A percentile compares a stretch with the other conserved stretches of the same genome.
Evolutionary conservation across 2,888 invertebrate species (phyloP).

Genomic region (Brachycybe producta): DNA sequence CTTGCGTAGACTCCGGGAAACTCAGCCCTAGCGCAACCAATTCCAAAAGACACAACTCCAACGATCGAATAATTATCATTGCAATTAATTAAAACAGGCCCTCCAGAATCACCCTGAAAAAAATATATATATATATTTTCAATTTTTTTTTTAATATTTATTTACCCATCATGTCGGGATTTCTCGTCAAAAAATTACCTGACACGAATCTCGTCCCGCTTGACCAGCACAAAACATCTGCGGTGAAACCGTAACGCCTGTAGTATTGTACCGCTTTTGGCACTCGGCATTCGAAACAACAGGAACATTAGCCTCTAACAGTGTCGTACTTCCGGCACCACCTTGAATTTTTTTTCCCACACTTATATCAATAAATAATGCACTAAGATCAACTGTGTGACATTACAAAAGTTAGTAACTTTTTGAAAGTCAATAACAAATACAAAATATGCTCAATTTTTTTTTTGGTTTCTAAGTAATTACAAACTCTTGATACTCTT

Average conservation of each 20-base stretch:
- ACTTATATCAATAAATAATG: too few species aligned
- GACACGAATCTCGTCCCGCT: constrained; percentile 7
- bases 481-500: too few species aligned
- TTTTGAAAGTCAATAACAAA: too few species aligned
- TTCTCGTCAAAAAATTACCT: too few species aligned
- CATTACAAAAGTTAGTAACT: too few species aligned
- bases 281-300: neutral
- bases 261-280: neutral
- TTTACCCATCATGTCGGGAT: too few species aligned
- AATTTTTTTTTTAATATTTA: too few species aligned
- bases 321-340: neutral
- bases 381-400: too few species aligned
- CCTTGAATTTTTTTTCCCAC: too few species aligned
- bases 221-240: constrained; percentile 7
- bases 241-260: neutral
- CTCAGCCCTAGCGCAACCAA: constrained; percentile 1
- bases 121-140: neutral
- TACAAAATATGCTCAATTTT: too few species aligned
- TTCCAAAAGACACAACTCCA: constrained; percentile 5
- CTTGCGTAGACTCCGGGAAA: constrained; percentile 5
- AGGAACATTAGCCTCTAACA: neutral
- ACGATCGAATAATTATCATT: neutral
- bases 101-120: constrained; percentile 9
- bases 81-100: neutral
- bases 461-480: too few species aligned